Percentiles rank a stretch among this genome's conserved stretches.
phyloP scores from a whole-genome alignment of 2,888 invertebrate species.

The Drosophila peninsularis region DNA sequence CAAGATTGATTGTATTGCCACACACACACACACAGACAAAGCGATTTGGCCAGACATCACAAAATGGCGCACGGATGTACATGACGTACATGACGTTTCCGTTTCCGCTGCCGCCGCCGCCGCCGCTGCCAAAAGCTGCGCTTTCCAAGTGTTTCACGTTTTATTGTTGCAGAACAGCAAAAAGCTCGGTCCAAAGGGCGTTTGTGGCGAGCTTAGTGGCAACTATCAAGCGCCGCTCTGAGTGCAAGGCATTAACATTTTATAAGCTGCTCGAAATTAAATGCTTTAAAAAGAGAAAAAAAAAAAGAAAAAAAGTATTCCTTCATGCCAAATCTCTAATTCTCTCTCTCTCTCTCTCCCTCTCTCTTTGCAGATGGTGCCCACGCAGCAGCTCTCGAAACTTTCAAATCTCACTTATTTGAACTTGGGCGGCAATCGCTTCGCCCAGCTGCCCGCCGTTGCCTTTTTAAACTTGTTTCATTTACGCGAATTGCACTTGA shows the following conservation, averaged over 20 bases:
- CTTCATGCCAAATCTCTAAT: not conserved
- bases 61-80: conserved; percentile 72
- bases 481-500: conserved; percentile 90
- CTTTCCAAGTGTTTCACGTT: conserved; percentile 60
- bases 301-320: not conserved
- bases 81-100: conserved; percentile 81
- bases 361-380: conserved; percentile 86
- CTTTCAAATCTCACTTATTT: conserved; percentile 91
- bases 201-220: conserved; percentile 10
- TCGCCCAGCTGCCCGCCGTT: conserved; percentile 89
- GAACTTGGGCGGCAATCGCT: conserved; percentile 92
- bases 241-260: conserved; percentile 73
- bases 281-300: conserved; percentile 18
- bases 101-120: conserved; percentile 72
- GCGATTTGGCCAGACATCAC: conserved; percentile 55
- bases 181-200: conserved; percentile 16
- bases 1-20: conserved; percentile 79
- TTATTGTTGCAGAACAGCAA: conserved; percentile 51
- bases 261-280: conserved; percentile 53
- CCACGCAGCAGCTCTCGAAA: conserved; percentile 91
- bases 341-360: not conserved
- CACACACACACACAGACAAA: conserved; percentile 13
- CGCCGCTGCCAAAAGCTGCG: conserved; percentile 46
- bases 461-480: conserved; percentile 94
- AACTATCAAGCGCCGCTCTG: conserved; percentile 68